Percentiles rank a stretch among this genome's conserved stretches.
Evolutionary conservation across 2,888 invertebrate species (phyloP).

Genomic region (Phlogophora meticulosa): DNA sequence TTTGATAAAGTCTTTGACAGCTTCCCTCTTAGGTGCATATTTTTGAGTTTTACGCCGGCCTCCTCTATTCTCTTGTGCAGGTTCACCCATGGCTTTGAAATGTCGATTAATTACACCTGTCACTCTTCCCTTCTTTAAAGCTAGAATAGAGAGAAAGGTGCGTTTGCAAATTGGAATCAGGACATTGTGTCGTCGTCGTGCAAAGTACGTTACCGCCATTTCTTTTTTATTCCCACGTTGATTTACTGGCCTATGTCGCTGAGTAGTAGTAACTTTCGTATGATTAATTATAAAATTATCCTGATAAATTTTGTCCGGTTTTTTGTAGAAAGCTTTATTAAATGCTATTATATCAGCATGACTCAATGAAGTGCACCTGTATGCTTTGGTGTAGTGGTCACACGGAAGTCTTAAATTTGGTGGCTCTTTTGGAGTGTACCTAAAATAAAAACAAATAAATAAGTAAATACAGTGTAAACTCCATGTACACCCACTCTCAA

Average conservation of each 20-base stretch:
- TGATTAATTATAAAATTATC: constrained; percentile 46
- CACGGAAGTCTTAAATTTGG: constrained; percentile 30
- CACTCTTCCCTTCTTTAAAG: constrained; percentile 45
- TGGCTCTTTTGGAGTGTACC: constrained; percentile 30
- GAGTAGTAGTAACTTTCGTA: constrained; percentile 34
- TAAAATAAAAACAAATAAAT: constrained; percentile 8
- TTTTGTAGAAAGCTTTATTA: constrained; percentile 40
- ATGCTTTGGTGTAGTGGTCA: constrained; percentile 34
- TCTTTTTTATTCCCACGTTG: constrained; percentile 35
- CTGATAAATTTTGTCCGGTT: constrained; percentile 39
- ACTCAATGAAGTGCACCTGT: constrained; percentile 31
- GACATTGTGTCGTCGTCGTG: constrained; percentile 31
- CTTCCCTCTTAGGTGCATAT: constrained; percentile 37
- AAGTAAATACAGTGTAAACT: too few relatives aligned
- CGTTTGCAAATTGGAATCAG: constrained; percentile 47
- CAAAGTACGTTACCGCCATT: constrained; percentile 41
- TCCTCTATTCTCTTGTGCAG: constrained; percentile 42
- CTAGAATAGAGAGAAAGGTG: constrained; percentile 46
- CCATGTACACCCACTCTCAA: too few relatives aligned
- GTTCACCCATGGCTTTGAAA: constrained; percentile 38
- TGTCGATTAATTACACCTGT: constrained; percentile 44
- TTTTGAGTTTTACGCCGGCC: constrained; percentile 37
- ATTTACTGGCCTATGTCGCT: constrained; percentile 41
- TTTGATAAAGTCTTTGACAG: constrained; percentile 46
- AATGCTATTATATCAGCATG: constrained; percentile 35